These are phyloP conservation scores for Glossosoma conforme DNA, from an alignment of 1,140 invertebrate species.

Conservation along the genomic window DNA sequence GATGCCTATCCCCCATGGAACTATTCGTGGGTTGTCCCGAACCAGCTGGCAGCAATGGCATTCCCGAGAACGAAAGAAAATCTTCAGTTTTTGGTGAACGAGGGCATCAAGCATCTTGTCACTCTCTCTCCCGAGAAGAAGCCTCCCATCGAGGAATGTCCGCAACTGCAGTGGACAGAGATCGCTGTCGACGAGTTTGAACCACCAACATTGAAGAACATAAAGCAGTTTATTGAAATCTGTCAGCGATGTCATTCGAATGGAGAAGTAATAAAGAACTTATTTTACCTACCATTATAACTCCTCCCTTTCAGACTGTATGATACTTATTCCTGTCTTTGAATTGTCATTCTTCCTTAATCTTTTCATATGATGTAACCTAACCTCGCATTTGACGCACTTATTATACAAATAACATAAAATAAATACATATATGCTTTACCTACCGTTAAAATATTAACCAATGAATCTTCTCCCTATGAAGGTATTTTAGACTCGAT, in stretches of 20 bases:
- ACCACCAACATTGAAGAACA: conserved; percentile 59
- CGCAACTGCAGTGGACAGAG: conserved; percentile 52
- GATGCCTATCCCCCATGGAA: conserved; percentile 51
- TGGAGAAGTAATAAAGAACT: conserved; percentile 45
- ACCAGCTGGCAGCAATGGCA: conserved; percentile 57
- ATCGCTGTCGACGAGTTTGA: conserved; percentile 63
- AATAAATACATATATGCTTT: no score
- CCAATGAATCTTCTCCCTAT: no score
- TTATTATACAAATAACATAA: no score
- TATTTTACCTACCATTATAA: no score
- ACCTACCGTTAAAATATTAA: no score
- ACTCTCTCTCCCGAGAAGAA: conserved; percentile 59
- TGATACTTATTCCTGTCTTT: no score
- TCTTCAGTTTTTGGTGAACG: conserved; percentile 43
- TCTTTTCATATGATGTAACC: no score
- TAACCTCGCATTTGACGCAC: no score
- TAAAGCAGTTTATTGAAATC: conserved; percentile 62
- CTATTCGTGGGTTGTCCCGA: conserved; percentile 57
- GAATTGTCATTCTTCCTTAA: no score
- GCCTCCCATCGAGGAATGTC: conserved; percentile 51
- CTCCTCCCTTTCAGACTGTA: no score
- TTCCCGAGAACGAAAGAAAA: conserved; percentile 47
- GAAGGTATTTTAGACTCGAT: no score
- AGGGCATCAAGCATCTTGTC: conserved; percentile 50
- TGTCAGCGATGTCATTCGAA: conserved; percentile 48